phyloP scores from a whole-genome alignment of 1,140 invertebrate species.

The Orussus abietinus region DNA sequence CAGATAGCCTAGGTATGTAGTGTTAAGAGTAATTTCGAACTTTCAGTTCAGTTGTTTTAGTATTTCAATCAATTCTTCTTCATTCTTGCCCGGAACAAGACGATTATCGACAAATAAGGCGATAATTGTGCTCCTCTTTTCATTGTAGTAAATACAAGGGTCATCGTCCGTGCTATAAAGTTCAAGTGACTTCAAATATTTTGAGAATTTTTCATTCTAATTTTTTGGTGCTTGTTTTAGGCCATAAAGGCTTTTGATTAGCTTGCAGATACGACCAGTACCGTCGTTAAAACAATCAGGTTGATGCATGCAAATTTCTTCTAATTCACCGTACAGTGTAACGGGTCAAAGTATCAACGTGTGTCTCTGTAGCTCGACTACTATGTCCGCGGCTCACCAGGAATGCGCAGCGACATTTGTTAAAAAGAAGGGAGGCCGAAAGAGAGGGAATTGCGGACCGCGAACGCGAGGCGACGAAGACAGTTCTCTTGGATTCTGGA shows the following conservation, averaged over 20 bases:
- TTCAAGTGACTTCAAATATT: constrained; percentile 9
- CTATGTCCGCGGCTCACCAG: too few relatives aligned
- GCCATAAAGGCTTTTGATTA: constrained; percentile 16
- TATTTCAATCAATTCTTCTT: constrained; percentile 3
- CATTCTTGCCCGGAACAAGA: constrained; percentile 4
- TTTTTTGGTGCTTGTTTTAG: constrained; percentile 18
- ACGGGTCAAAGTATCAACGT: too few relatives aligned
- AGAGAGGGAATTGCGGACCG: too few relatives aligned
- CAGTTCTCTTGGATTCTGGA: too few relatives aligned
- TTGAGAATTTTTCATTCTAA: constrained; percentile 16
- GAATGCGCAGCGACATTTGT: too few relatives aligned
- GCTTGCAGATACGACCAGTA: too few relatives aligned
- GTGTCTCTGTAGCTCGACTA: too few relatives aligned
- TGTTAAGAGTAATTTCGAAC: constrained; percentile 15
- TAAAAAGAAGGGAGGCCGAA: too few relatives aligned
- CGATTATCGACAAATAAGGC: constrained; percentile 14
- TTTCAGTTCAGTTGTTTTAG: constrained; percentile 11
- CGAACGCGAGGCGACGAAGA: too few relatives aligned
- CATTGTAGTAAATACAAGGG: constrained; percentile 19
- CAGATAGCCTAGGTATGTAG: constrained; percentile 1
- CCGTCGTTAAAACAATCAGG: too few relatives aligned
- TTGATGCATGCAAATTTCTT: too few relatives aligned
- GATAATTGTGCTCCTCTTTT: constrained; percentile 5
- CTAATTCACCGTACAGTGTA: too few relatives aligned
- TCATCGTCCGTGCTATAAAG: constrained; percentile 17